Percentiles rank a stretch among this genome's conserved stretches.
Evolutionary conservation across 1,140 invertebrate species (phyloP).

Genomic region (Capitella teleta): DNA sequence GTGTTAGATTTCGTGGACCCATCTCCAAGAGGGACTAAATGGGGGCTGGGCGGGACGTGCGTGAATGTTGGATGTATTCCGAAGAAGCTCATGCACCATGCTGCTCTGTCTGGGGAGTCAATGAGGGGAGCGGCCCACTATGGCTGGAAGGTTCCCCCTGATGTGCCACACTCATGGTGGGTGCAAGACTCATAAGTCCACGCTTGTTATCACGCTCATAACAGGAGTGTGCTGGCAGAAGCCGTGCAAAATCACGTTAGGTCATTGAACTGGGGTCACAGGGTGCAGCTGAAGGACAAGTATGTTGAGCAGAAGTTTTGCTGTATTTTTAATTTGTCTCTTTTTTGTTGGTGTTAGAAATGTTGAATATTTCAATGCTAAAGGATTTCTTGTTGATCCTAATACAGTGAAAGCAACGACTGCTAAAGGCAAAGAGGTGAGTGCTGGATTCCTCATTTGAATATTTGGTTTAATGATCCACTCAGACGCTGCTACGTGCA

Average conservation of each 20-base stretch:
- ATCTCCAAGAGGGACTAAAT: slow-evolving; percentile 52
- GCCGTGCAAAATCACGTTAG: slow-evolving; percentile 77
- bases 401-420: slow-evolving; percentile 20
- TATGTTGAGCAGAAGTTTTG: slow-evolving; percentile 34
- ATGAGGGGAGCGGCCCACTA: slow-evolving; percentile 67
- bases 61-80: slow-evolving; percentile 98
- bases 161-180: slow-evolving; percentile 20
- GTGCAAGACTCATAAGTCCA: background rate
- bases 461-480: background rate
- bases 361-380: slow-evolving; percentile 29
- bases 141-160: slow-evolving; percentile 62
- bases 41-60: slow-evolving; percentile 79
- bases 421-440: slow-evolving; percentile 20
- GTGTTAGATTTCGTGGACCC: slow-evolving; percentile 86
- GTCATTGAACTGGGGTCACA: slow-evolving; percentile 82
- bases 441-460: background rate
- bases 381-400: slow-evolving; percentile 21
- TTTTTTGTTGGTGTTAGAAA: slow-evolving; percentile 18
- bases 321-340: slow-evolving; percentile 1
- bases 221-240: slow-evolving; percentile 53
- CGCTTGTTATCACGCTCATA: slow-evolving; percentile 27
- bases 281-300: slow-evolving; percentile 76
- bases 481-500: slow-evolving; percentile 32
- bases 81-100: slow-evolving; percentile 94
- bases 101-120: slow-evolving; percentile 67